Evolutionary conservation across 1,140 invertebrate species (phyloP).

Genomic region (Drosophila parvula): DNA sequence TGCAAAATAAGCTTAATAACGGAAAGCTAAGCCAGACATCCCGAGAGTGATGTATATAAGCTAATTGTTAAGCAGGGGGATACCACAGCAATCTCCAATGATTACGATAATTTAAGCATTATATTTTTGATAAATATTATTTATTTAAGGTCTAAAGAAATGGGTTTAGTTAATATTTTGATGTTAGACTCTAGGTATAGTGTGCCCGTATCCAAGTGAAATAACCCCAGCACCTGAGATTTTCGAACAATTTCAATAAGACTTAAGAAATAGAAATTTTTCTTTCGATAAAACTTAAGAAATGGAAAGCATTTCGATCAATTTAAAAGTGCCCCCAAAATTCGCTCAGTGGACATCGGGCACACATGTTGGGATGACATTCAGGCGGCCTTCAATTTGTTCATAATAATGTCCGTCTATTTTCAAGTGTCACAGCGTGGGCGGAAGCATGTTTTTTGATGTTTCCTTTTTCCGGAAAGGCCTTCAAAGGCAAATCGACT

Average conservation of each 20-base stretch:
- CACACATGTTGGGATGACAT: conserved; percentile 42
- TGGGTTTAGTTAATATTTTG: no score
- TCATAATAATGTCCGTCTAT: conserved; percentile 66
- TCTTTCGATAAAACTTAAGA: not conserved
- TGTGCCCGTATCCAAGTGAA: no score
- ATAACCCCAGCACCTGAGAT: no score
- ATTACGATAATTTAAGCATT: no score
- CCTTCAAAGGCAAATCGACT: conserved; percentile 27
- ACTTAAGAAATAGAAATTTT: no score
- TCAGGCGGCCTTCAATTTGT: conserved; percentile 69
- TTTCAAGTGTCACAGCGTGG: conserved; percentile 57
- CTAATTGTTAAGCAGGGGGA: not conserved
- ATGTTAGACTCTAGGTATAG: no score
- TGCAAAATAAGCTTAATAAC: not conserved
- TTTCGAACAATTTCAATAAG: no score
- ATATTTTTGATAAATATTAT: no score
- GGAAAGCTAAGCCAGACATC: no score
- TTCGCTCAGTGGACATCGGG: not conserved
- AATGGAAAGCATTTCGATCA: not conserved
- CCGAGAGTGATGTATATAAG: not conserved
- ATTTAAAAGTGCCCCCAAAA: not conserved
- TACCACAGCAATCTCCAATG: no score
- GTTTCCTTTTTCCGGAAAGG: conserved; percentile 31
- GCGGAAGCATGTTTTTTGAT: conserved; percentile 42
- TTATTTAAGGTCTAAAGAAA: no score